Evolutionary conservation across 2,888 invertebrate genomes (phyloP).

Genomic region (Drosophila rubida): DNA sequence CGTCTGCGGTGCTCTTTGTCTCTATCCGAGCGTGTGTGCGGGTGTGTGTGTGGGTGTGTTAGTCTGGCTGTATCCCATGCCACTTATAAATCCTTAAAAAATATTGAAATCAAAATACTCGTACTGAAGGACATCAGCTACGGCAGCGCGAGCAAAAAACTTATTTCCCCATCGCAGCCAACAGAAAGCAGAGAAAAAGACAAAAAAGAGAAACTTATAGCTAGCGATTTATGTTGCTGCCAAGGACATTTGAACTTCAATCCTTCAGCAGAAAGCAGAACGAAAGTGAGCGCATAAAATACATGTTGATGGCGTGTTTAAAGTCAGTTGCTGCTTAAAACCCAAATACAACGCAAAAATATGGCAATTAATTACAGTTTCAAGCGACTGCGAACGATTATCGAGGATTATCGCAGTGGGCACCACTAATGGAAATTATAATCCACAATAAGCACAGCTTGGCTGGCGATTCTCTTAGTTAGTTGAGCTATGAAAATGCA

Average conservation of each 20-base stretch:
- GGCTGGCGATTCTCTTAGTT: too few relatives aligned
- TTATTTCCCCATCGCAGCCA: constrained; percentile 11
- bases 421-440: constrained; percentile 1
- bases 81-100: constrained; percentile 50
- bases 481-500: neutral
- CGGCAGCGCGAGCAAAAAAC: constrained; percentile 10
- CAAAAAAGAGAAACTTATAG: constrained; percentile 33
- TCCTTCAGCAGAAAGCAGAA: constrained; percentile 23
- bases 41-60: constrained; percentile 5
- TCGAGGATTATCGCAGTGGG: neutral
- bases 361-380: constrained; percentile 4
- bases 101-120: constrained; percentile 54
- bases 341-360: neutral
- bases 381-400: neutral
- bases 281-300: neutral
- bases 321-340: constrained; percentile 18
- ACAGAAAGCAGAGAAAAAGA: constrained; percentile 12
- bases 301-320: constrained; percentile 1
- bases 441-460: neutral
- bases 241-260: constrained; percentile 59
- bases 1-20: constrained; percentile 3
- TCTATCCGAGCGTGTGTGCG: neutral
- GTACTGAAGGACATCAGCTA: constrained; percentile 19
- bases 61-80: constrained; percentile 9
- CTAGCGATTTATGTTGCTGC: constrained; percentile 54